Evolutionary conservation across 2,113 vertebrate genomes (phyloP).

Genomic region (Onychostruthus taczanowskii): DNA sequence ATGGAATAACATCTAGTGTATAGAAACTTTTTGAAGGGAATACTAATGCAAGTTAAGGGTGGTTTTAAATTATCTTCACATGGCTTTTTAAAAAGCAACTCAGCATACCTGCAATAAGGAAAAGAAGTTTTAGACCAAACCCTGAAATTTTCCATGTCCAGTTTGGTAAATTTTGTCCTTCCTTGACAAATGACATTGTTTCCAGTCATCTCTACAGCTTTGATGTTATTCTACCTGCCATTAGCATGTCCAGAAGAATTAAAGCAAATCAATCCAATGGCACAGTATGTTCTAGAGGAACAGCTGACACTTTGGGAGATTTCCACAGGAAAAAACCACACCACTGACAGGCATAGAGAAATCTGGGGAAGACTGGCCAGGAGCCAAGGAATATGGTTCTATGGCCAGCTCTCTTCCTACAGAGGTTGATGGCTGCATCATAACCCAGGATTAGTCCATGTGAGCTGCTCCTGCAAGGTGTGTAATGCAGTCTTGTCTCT

Average conservation of each 20-base stretch:
- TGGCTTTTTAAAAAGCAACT: not conserved
- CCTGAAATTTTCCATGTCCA: not conserved
- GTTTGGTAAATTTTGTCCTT: not conserved
- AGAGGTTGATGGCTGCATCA: not conserved
- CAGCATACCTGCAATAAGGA: not conserved
- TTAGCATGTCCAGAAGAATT: not conserved
- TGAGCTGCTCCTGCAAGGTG: not conserved
- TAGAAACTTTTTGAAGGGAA: not conserved
- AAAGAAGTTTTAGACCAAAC: not conserved
- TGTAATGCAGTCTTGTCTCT: not conserved
- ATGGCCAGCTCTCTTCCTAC: not conserved
- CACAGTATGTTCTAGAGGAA: not conserved
- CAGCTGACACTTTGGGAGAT: not conserved
- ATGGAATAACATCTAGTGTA: not conserved
- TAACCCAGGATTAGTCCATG: not conserved
- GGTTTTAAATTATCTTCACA: not conserved
- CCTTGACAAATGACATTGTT: not conserved
- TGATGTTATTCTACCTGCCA: not conserved
- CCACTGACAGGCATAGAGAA: not conserved
- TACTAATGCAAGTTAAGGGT: not conserved
- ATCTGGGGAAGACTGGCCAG: not conserved
- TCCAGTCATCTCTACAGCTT: not conserved
- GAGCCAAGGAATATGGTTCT: not conserved
- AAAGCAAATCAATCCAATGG: not conserved
- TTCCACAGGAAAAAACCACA: not conserved